Evolutionary conservation across 2,888 invertebrate genomes (phyloP).

Genomic region (Pyrochroa serraticornis): DNA sequence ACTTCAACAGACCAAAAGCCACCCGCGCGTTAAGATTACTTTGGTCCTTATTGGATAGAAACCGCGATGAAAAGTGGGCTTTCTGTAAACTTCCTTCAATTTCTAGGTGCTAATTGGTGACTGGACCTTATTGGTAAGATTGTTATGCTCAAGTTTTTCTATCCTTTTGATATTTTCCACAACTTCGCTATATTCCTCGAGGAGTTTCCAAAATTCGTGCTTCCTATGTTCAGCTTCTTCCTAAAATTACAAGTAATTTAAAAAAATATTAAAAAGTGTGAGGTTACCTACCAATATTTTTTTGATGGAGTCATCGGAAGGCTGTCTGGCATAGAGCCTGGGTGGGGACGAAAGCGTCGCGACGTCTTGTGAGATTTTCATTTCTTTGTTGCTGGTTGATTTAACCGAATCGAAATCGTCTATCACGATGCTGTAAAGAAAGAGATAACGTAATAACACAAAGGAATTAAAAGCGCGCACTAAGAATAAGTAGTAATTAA

Average conservation of each 20-base stretch:
- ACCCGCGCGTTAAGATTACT: not conserved
- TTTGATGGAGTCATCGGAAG: constrained; percentile 49
- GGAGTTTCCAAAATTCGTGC: constrained; percentile 53
- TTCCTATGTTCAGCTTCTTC: constrained; percentile 53
- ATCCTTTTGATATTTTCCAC: constrained; percentile 54
- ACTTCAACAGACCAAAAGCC: not conserved
- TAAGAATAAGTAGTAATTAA: no score
- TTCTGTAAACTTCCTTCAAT: not conserved
- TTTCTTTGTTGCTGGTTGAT: constrained; percentile 32
- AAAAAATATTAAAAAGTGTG: not conserved
- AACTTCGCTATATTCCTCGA: constrained; percentile 53
- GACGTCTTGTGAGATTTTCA: constrained; percentile 27
- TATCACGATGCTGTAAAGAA: constrained; percentile 51
- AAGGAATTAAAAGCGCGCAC: no score
- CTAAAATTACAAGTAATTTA: constrained; percentile 36
- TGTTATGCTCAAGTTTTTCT: constrained; percentile 45
- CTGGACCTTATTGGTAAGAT: constrained; percentile 33
- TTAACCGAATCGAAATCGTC: constrained; percentile 52
- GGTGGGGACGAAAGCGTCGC: constrained; percentile 34
- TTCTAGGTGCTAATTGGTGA: constrained; percentile 39
- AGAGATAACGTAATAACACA: not conserved
- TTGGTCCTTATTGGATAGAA: no score
- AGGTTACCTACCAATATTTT: constrained; percentile 47
- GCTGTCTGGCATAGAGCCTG: constrained; percentile 47
- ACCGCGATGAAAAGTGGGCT: not conserved